Conservation (phyloP, 2,113 vertebrate genomes). For the Sardina pilchardus region DNA sequence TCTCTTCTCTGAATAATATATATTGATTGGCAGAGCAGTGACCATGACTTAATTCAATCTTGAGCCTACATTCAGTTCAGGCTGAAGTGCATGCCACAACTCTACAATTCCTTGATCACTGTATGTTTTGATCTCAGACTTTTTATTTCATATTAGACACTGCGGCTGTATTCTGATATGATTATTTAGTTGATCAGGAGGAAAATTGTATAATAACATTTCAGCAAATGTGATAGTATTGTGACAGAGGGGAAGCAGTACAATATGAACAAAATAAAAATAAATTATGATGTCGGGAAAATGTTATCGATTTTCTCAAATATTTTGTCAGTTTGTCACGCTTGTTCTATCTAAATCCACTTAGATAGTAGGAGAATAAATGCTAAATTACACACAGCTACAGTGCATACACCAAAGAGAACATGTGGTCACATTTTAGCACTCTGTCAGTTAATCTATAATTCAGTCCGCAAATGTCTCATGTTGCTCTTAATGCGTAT, state of each 20-base stretch:
- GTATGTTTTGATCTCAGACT: neutral
- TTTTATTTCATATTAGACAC: neutral
- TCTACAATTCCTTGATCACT: neutral
- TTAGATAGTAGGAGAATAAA: neutral
- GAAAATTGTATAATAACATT: neutral
- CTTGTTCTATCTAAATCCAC: neutral
- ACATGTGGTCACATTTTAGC: neutral
- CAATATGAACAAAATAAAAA: neutral
- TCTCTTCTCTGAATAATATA: constrained; percentile 5
- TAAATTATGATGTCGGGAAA: neutral
- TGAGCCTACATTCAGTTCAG: constrained; percentile 16
- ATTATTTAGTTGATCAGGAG: neutral
- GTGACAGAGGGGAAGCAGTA: neutral
- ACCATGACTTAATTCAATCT: constrained; percentile 11
- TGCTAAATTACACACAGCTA: neutral
- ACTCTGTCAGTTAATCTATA: neutral
- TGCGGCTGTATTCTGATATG: neutral
- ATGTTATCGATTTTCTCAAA: neutral
- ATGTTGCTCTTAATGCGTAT: neutral
- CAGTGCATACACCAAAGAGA: neutral
- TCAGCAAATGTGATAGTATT: neutral
- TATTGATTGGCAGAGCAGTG: constrained; percentile 15
- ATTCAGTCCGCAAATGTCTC: neutral
- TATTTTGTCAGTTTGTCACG: neutral
- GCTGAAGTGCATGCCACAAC: neutral